Evolutionary conservation across 2,888 invertebrate species (phyloP), one percentile per base, ranked within the genome.

Genomic region (Parnassius orleans): DNA sequence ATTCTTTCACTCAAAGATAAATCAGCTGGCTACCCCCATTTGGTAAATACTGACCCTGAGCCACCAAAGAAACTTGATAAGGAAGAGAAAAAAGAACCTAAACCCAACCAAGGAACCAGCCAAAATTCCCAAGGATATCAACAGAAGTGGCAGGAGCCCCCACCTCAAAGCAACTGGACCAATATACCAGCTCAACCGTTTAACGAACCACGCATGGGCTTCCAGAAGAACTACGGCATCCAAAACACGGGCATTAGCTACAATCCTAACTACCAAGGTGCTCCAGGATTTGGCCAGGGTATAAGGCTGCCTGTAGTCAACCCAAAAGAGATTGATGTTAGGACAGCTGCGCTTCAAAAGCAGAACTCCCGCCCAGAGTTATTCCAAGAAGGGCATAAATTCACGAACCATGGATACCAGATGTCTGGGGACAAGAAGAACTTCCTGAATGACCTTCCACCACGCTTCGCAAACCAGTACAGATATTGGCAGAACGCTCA

Each of bases 1-100:
- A 92, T 92, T 14, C 86, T 92, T n/a, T 89, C 92, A 0, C 78
- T 92, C 2, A 92, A 92, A 62, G 92, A 92, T 74, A 92, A 92
- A 56, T 92, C 92, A 0, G 87, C 87, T 1, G 92, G 92, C 0
- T 92, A 92, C 69, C 92, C 92, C 0, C 92, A 92, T 68, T 74
- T 92, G 0, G 90, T 90, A 41, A 88, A 91, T 72, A 81, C 80
- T 0, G 89, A 90, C 0, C 83, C 90, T 0, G 87, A 89, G 50
- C 79, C 81, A 0, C 53, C 67, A 2, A 87, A 82, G 66, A 86
- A 87, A 65, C 56, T 67, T 0, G 87, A 89, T 1, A 84, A 87
- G 60, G 87, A 87, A 0, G 83, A 86, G 14, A 86, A 86, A 64
- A 85, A 85, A 53, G 88, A 87, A 1, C 50, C 67, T 0, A 85